Evolutionary conservation across 2,113 vertebrate species (phyloP).

Genomic region (Eleginops maclovinus): DNA sequence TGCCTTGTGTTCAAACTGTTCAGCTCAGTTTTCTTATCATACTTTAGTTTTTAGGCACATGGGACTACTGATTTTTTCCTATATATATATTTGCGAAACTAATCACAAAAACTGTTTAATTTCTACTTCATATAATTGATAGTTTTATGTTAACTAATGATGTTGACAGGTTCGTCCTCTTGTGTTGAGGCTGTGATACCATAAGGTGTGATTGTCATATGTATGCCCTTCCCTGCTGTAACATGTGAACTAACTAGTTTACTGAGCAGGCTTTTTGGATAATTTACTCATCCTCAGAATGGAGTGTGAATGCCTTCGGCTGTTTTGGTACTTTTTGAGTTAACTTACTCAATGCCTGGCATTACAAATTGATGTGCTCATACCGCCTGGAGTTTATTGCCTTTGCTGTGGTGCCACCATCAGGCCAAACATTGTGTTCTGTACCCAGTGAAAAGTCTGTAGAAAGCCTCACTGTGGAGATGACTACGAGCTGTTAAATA

Average conservation of each 20-base stretch:
- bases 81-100: too few species aligned
- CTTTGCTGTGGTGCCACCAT: neutral
- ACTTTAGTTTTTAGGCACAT: too few species aligned
- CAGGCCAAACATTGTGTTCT: neutral
- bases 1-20: too few species aligned
- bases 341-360: neutral
- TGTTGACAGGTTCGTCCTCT: neutral
- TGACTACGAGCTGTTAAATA: neutral
- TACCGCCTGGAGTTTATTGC: neutral
- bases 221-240: slow-evolving; percentile 23
- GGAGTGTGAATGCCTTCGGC: neutral
- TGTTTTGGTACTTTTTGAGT: neutral
- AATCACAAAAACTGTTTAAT: too few species aligned
- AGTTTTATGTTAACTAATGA: neutral
- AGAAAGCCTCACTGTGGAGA: neutral
- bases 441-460: neutral
- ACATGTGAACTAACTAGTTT: slow-evolving; percentile 65
- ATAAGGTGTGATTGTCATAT: neutral
- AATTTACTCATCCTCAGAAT: neutral
- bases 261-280: neutral
- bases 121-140: too few species aligned
- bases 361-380: neutral
- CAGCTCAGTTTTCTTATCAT: too few species aligned
- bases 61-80: too few species aligned
- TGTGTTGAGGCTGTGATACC: neutral